Evolutionary conservation across 2,797 vertebrate species (phyloP).

Genomic region (Microctenopoma stevenorrisi): DNA sequence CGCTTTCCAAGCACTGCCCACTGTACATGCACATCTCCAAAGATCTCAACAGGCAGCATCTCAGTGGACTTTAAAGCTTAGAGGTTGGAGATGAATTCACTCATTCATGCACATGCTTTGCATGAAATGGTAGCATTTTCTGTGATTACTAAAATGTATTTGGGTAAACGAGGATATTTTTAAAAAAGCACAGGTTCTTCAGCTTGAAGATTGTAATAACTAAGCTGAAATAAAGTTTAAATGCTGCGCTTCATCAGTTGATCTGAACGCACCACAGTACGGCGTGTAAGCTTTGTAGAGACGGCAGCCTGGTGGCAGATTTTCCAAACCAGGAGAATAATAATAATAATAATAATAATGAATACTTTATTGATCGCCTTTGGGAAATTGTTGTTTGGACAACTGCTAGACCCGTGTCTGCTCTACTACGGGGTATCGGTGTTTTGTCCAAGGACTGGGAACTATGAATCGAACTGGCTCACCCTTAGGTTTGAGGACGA

Average conservation of each 20-base stretch:
- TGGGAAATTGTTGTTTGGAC: too few species aligned
- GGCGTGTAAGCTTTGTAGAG: too few species aligned
- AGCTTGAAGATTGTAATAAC: background rate
- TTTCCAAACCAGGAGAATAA: too few species aligned
- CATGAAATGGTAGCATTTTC: background rate
- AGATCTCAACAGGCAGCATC: background rate
- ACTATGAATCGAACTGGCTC: too few species aligned
- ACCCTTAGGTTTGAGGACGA: too few species aligned
- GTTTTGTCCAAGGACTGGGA: too few species aligned
- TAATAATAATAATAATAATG: too few species aligned
- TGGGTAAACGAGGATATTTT: background rate
- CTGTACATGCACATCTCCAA: background rate
- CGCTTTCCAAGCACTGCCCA: background rate
- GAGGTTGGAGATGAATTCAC: background rate
- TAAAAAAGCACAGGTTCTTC: background rate
- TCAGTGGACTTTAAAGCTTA: background rate
- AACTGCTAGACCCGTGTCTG: too few species aligned
- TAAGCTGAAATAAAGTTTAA: too few species aligned
- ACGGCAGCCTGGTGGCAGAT: too few species aligned
- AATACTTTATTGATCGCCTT: too few species aligned
- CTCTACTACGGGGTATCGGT: too few species aligned
- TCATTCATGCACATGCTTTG: background rate
- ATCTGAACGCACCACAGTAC: slow-evolving; percentile 10
- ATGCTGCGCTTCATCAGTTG: background rate
- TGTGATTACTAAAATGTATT: background rate